phyloP scores from a whole-genome alignment of 1,140 invertebrate genomes.

The Zaprionus africanus region DNA sequence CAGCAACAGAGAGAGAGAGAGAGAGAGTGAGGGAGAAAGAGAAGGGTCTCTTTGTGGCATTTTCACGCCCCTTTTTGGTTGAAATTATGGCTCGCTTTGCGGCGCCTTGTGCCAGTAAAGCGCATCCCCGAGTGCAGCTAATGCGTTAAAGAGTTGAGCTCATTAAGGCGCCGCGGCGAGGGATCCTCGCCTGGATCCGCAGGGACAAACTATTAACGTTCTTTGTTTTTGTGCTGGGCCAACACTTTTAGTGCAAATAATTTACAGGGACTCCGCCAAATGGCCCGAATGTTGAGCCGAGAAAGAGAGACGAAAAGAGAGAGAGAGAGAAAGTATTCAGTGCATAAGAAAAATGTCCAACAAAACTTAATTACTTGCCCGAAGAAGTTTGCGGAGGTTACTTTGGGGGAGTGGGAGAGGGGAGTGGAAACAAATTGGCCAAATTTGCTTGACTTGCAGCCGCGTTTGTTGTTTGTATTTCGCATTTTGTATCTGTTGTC shows the following conservation, averaged over 20 bases:
- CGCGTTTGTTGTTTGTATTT: constrained; percentile 66
- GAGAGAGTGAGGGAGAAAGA: not conserved
- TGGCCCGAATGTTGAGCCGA: constrained; percentile 40
- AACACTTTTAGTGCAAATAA: constrained; percentile 61
- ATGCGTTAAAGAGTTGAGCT: constrained; percentile 72
- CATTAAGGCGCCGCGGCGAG: constrained; percentile 53
- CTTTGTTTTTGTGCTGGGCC: constrained; percentile 56
- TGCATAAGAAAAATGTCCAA: constrained; percentile 74
- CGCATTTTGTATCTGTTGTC: constrained; percentile 43
- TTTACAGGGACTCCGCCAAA: constrained; percentile 48
- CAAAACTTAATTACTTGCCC: constrained; percentile 78
- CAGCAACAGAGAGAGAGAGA: not conserved
- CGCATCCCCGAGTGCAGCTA: constrained; percentile 50
- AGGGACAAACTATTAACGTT: constrained; percentile 60
- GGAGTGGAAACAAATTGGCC: constrained; percentile 70
- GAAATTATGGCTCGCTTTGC: constrained; percentile 54
- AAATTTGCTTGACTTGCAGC: constrained; percentile 78
- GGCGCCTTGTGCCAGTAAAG: constrained; percentile 52
- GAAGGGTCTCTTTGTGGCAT: constrained; percentile 26
- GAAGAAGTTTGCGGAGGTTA: not conserved
- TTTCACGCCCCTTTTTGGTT: constrained; percentile 32
- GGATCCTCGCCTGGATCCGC: constrained; percentile 3
- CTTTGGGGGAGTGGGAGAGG: not conserved
- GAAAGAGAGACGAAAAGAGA: not conserved
- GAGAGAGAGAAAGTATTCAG: constrained; percentile 18